Evolutionary conservation across 2,797 vertebrate genomes (phyloP), one percentile per base, ranked within the genome.

Genomic region (Cuculus canorus): DNA sequence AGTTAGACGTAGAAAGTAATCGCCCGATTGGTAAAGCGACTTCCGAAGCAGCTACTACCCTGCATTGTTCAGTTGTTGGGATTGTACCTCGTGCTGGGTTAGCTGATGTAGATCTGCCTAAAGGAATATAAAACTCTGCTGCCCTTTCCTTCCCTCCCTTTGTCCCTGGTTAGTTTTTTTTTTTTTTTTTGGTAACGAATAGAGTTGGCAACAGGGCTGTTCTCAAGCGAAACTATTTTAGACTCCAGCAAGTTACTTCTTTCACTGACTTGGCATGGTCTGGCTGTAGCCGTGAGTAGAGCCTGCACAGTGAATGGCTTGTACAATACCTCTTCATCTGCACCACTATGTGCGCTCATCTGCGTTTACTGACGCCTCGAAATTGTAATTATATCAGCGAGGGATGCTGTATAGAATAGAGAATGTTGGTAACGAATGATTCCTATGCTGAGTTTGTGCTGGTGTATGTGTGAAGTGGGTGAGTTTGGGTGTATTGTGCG

Each of bases 1-100:
- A 27, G 97, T 99, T 97, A 99, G 99, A 83, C 99, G 99, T 97
- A 98, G 97, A 95, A 99, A 99, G 98, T 99, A 99, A 98, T 82
- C 93, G 71, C 96, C 95, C 79, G 87, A 88, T 92, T 82, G 95
- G 94, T 97, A 97, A 81, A 97, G 95, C 95, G 82, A 84, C 93
- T 93, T 90, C 93, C 76, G 96, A 94, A 87, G 94, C 95, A 96
- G 93, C 97, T 97, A 84, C 90, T 97, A 96, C 97, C 98, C 97
- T 94, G 96, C 88, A 94, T 96, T 92, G 96, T 97, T 97, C 97
- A 96, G 64, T 97, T 97, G 92, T 88, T 96, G 95, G 93, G 96
- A 96, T 96, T 77, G 92, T 98, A 97, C 97, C 98, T 98, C 95
- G 78, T 86, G 66, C 96, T 97, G 97, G 97, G 97, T 96, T 97